These are phyloP conservation scores for Antheraea pernyi DNA, from an alignment of 1,140 invertebrate species.

Conservation along the genomic window DNA sequence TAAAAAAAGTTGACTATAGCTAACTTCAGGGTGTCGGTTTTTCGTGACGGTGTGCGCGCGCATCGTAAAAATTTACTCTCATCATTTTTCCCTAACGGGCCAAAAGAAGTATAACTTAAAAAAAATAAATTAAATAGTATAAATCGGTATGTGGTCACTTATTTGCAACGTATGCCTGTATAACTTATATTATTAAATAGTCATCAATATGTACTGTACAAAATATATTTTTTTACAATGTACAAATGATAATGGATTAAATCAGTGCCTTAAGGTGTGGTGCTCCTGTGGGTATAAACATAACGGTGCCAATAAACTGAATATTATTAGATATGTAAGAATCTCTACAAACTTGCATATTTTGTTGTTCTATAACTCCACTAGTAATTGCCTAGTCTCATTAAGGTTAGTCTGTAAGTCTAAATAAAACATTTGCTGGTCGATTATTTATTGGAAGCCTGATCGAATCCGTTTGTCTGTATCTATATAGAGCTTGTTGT, in stretches of 20 bases:
- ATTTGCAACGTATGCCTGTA: too few relatives aligned
- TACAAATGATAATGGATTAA: background rate
- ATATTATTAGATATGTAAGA: constrained; percentile 4
- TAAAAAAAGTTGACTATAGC: too few relatives aligned
- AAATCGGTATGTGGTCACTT: too few relatives aligned
- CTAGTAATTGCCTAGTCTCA: constrained; percentile 25
- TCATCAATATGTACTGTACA: background rate
- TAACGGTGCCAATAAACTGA: constrained; percentile 12
- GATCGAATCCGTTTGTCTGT: background rate
- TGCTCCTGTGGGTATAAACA: background rate
- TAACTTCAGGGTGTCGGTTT: too few relatives aligned
- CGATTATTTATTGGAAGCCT: too few relatives aligned
- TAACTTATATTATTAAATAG: too few relatives aligned
- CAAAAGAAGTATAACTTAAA: too few relatives aligned
- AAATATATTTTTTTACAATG: background rate
- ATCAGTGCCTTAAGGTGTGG: constrained; percentile 8
- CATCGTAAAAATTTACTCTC: too few relatives aligned
- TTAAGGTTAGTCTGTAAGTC: constrained; percentile 21
- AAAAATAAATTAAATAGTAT: too few relatives aligned
- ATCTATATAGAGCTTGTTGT: background rate
- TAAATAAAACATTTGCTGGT: constrained; percentile 2
- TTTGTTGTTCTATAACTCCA: constrained; percentile 6
- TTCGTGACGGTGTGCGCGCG: too few relatives aligned
- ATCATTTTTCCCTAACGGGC: too few relatives aligned
- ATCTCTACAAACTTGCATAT: constrained; percentile 10